Evolutionary conservation across 2,797 vertebrate species (phyloP).

Genomic region (Enteromius argenteus): DNA sequence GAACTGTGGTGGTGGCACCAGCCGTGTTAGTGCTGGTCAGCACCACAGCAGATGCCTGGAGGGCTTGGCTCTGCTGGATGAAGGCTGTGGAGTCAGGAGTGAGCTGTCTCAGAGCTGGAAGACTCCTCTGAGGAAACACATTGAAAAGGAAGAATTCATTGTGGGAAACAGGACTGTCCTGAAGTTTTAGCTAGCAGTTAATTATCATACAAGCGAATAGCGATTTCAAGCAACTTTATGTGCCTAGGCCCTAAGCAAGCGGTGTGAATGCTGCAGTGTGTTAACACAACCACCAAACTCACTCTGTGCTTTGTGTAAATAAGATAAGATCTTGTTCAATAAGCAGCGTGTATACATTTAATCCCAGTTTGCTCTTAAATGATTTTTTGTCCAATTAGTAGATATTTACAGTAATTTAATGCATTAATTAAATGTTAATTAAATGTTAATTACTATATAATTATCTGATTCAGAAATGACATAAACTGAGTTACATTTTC

Average conservation of each 20-base stretch:
- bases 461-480: neutral
- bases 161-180: neutral
- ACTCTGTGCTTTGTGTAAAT: neutral
- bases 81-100: conserved; percentile 95
- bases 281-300: neutral
- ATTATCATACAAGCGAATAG: neutral
- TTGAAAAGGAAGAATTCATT: neutral
- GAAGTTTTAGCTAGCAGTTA: neutral
- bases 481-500: neutral
- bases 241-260: neutral
- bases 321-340: neutral
- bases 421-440: too few relatives aligned
- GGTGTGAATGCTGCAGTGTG: neutral
- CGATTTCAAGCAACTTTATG: neutral
- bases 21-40: conserved; percentile 60
- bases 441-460: conserved; percentile 6
- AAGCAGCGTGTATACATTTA: neutral
- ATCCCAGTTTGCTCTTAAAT: neutral
- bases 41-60: conserved; percentile 78
- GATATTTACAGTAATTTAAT: neutral
- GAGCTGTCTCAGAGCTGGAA: conserved; percentile 96
- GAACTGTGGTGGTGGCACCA: conserved; percentile 75
- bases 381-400: neutral
- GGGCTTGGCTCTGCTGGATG: conserved; percentile 96
- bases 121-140: conserved; percentile 86